A percentile compares a stretch with the other conserved stretches of the same genome.
phyloP scores from a whole-genome alignment of 2,113 vertebrate species.

The Amphiprion percula region DNA sequence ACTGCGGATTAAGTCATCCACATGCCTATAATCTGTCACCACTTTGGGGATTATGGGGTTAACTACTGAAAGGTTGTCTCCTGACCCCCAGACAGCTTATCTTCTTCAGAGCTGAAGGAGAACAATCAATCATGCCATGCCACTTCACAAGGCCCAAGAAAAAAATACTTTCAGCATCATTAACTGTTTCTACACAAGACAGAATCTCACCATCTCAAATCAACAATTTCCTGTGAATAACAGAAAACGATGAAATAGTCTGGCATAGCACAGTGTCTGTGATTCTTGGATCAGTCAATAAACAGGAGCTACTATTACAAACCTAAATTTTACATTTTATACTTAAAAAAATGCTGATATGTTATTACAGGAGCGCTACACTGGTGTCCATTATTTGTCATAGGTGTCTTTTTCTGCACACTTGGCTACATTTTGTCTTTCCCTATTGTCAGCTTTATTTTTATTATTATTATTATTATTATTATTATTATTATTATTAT shows the following conservation, averaged over 20 bases:
- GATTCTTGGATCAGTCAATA: no score
- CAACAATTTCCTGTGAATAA: background rate
- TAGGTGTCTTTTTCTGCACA: no score
- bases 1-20: slow-evolving; percentile 9
- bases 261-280: no score
- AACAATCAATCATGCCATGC: slow-evolving; percentile 39
- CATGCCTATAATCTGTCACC: slow-evolving; percentile 42
- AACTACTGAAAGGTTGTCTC: slow-evolving; percentile 54
- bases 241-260: background rate
- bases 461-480: no score
- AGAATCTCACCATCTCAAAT: background rate
- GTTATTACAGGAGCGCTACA: no score
- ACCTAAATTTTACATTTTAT: no score
- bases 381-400: no score
- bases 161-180: background rate
- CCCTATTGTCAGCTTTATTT: no score
- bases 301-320: no score
- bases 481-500: no score
- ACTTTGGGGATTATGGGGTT: slow-evolving; percentile 58
- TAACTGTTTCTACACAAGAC: background rate
- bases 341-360: no score
- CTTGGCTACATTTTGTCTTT: no score
- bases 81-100: slow-evolving; percentile 45
- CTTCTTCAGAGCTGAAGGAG: slow-evolving; percentile 21
- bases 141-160: background rate